Conservation (phyloP, 2,888 invertebrate genomes). For the Synergus itoensis region DNA sequence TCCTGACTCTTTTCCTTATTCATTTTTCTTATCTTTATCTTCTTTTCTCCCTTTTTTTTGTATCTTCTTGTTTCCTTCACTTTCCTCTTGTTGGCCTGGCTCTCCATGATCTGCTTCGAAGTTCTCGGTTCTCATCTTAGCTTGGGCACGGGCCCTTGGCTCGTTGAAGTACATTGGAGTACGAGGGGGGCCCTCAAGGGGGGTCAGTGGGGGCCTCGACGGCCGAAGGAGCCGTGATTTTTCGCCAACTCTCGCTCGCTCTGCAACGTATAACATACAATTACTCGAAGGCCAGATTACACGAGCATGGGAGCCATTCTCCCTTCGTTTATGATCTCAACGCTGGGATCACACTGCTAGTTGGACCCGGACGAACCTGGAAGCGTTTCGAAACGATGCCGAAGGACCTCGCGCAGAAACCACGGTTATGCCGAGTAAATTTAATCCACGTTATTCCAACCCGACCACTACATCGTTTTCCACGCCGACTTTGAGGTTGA, state of each 20-base stretch:
- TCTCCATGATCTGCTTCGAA: conserved; percentile 26
- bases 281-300: conserved; percentile 75
- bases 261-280: conserved; percentile 74
- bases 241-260: conserved; percentile 55
- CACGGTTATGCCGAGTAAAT: conserved; percentile 37
- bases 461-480: conserved; percentile 39
- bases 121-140: conserved; percentile 30
- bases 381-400: conserved; percentile 57
- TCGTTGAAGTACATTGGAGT: conserved; percentile 25
- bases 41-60: background rate
- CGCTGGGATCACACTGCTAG: conserved; percentile 55
- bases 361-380: conserved; percentile 57
- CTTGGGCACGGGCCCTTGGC: conserved; percentile 28
- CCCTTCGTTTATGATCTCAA: conserved; percentile 60
- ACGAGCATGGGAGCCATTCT: conserved; percentile 66
- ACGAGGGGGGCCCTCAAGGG: background rate
- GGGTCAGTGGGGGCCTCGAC: background rate
- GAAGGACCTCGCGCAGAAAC: conserved; percentile 52
- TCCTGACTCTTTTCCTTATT: background rate
- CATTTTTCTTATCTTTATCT: conserved; percentile 21
- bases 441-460: conserved; percentile 41
- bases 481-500: conserved; percentile 40
- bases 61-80: conserved; percentile 4
- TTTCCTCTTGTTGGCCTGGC: background rate
- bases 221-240: conserved; percentile 50